Evolutionary conservation across 2,113 vertebrate species (phyloP), one percentile per base, ranked within the genome.

Genomic region (Corvus moneduloides): DNA sequence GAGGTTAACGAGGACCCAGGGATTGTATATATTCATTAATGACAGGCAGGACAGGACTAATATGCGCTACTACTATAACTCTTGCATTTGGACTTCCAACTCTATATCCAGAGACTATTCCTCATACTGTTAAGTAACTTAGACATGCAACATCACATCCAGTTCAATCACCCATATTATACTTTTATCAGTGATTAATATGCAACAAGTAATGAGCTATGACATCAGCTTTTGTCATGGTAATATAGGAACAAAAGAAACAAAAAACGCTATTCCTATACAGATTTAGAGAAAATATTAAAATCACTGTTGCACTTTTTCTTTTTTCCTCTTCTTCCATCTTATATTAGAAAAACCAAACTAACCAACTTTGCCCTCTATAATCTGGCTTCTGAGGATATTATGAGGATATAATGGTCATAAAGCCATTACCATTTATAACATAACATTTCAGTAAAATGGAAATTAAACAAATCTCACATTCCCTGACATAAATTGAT

Each of bases 401-500:
- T 52, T 52, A 55, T 28, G 44, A 41, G 22, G n/a, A 59, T 7
- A 51, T 13, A 67, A 67, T 16, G 7, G 43, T 49, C 27, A 67
- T n/a, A 78, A 87, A 84, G 46, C 18, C 3, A 1, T 39, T 52
- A 64, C 17, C 51, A 63, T 49, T 81, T 59, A 20, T 28, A 94
- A 77, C 0, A 4, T 5, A 79, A 69, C 26, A 72, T 75, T 52
- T 66, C 44, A 62, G 5, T 66, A 28, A 69, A 30, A 93, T 0
- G 58, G 37, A 82, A 75, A 75, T 78, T 13, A 89, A 93, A 72
- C 8, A 78, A 74, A 90, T 59, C n/a, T 72, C 39, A 69, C 21
- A 78, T 49, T 90, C 33, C 26, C 56, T 83, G 17, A 28, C 33
- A 16, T 41, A 83, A 44, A 6, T 2, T 84, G 18, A 9, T 63